Percentiles rank a stretch among this genome's conserved stretches.
Evolutionary conservation across 2,888 invertebrate species (phyloP).

Genomic region (Cosmopolites sordidus): DNA sequence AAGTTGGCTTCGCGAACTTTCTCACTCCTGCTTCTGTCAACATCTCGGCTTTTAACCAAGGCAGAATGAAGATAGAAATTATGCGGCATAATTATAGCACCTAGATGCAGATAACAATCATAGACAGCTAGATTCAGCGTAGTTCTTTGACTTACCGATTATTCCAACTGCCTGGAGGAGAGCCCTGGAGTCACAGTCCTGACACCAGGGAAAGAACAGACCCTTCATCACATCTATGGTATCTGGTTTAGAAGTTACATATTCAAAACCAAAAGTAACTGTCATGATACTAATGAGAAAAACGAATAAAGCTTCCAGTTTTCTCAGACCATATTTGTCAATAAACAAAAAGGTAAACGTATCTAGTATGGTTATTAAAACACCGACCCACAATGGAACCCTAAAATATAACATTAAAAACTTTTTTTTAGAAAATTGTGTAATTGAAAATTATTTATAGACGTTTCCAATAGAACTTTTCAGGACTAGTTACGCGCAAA

Average conservation of each 20-base stretch:
- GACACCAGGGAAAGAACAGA: constrained; percentile 77
- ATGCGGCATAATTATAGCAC: constrained; percentile 86
- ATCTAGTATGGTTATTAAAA: constrained; percentile 77
- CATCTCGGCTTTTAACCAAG: constrained; percentile 78
- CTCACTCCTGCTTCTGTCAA: constrained; percentile 66
- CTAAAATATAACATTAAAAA: constrained; percentile 41
- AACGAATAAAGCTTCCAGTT: constrained; percentile 79
- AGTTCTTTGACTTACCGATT: constrained; percentile 51
- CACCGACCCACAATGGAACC: constrained; percentile 75
- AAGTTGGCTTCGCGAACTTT: constrained; percentile 79
- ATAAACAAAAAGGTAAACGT: constrained; percentile 85
- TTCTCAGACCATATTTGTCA: constrained; percentile 79
- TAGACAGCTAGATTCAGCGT: neutral
- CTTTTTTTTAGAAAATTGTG: too few species aligned
- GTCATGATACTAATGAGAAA: constrained; percentile 80
- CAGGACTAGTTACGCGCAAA: too few species aligned
- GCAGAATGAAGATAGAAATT: constrained; percentile 91
- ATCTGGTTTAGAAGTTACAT: constrained; percentile 67
- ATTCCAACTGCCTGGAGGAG: constrained; percentile 75
- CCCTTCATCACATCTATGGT: constrained; percentile 67
- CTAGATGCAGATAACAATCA: constrained; percentile 30
- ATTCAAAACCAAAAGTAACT: constrained; percentile 81
- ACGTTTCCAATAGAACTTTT: too few species aligned
- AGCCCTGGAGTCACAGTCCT: constrained; percentile 62
- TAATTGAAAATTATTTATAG: too few species aligned